phyloP scores from a whole-genome alignment of 2,113 vertebrate species.

The Nothobranchius furzeri region DNA sequence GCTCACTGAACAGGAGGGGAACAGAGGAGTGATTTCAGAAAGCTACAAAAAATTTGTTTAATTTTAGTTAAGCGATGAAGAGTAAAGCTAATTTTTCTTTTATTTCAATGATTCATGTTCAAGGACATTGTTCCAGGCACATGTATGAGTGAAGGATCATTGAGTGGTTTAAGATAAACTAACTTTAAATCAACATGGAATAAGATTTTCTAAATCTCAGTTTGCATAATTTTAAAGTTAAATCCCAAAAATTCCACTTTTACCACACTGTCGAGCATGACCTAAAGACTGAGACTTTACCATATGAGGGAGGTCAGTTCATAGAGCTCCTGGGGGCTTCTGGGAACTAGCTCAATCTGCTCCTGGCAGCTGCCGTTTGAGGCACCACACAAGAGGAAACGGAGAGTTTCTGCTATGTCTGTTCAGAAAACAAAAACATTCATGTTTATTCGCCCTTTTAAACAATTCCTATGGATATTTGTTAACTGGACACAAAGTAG shows the following conservation, averaged over 20 bases:
- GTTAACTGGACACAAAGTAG: neutral
- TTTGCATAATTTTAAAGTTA: no score
- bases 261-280: neutral
- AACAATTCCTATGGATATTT: neutral
- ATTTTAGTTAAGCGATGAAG: neutral
- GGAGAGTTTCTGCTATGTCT: conserved; percentile 99
- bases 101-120: neutral
- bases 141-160: neutral
- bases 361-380: conserved; percentile 98
- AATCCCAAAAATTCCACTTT: neutral
- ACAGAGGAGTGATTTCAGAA: neutral
- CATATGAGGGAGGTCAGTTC: conserved; percentile 98
- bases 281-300: conserved; percentile 70
- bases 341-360: conserved; percentile 96
- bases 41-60: neutral
- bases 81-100: neutral
- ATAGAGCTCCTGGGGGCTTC: conserved; percentile 97
- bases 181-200: no score
- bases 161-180: no score
- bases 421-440: conserved; percentile 16
- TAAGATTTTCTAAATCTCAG: no score
- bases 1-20: conserved; percentile 81
- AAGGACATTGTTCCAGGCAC: neutral
- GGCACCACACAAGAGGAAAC: conserved; percentile 95
- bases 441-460: neutral